Conservation (phyloP, 2,888 invertebrate species). For the Congeria kusceri region DNA sequence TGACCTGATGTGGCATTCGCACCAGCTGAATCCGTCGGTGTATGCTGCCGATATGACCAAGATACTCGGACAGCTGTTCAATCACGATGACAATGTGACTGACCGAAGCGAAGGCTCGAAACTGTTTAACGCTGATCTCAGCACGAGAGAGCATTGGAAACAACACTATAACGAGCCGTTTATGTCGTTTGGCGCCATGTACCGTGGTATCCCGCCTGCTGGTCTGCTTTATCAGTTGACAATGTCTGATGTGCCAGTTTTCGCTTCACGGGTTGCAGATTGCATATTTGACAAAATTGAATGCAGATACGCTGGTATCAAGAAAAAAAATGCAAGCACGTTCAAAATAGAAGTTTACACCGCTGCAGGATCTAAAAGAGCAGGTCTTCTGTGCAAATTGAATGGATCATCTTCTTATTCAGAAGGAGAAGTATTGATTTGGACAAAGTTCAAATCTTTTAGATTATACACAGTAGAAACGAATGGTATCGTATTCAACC, state of each 20-base stretch:
- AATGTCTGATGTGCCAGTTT: slow-evolving; percentile 76
- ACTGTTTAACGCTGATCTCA: slow-evolving; percentile 84
- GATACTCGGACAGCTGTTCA: slow-evolving; percentile 82
- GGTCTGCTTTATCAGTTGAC: slow-evolving; percentile 76
- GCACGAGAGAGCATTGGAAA: slow-evolving; percentile 85
- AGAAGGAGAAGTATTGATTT: no score
- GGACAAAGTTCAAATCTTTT: no score
- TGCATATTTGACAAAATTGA: slow-evolving; percentile 71
- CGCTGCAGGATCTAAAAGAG: no score
- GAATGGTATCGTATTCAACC: no score
- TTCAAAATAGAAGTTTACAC: no score
- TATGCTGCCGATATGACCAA: slow-evolving; percentile 80
- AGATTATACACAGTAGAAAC: no score
- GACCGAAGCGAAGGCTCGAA: slow-evolving; percentile 85
- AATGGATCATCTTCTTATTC: no score
- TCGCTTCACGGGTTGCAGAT: slow-evolving; percentile 86
- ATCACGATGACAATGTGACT: slow-evolving; percentile 86
- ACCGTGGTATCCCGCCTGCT: slow-evolving; percentile 85
- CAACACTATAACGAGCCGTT: slow-evolving; percentile 84
- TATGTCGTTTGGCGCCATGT: slow-evolving; percentile 84
- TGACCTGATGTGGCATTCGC: slow-evolving; percentile 86
- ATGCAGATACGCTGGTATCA: no score
- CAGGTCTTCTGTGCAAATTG: no score
- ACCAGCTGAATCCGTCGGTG: slow-evolving; percentile 84
- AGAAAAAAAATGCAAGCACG: no score